Percentiles rank a stretch among this genome's conserved stretches.
phyloP scores from a whole-genome alignment of 2,888 invertebrate species.

The Gastrophysa polygoni region DNA sequence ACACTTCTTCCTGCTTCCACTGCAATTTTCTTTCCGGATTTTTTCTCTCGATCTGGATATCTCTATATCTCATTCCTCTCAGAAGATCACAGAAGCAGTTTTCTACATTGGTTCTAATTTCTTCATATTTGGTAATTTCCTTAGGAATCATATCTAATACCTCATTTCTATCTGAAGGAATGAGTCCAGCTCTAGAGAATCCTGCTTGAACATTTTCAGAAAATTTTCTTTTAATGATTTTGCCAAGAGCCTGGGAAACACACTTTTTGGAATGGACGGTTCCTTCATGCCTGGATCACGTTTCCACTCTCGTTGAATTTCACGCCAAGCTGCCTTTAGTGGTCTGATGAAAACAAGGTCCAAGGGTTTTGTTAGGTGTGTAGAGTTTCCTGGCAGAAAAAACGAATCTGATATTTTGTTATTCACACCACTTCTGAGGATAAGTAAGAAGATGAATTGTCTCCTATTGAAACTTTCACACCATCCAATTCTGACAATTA shows the following conservation, averaged over 20 bases:
- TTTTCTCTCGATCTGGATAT: neutral
- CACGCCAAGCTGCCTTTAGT: conserved; percentile 1
- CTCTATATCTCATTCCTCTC: neutral
- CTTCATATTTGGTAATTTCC: neutral
- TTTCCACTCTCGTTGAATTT: conserved; percentile 13
- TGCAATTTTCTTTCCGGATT: neutral
- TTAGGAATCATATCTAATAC: neutral
- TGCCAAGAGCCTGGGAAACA: conserved; percentile 1
- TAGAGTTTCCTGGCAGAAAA: conserved; percentile 1
- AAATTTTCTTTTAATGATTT: conserved; percentile 11
- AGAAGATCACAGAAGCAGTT: neutral
- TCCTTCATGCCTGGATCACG: conserved; percentile 14
- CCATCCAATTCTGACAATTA: conserved; percentile 1
- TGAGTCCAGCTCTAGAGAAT: conserved; percentile 10
- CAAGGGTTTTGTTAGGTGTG: neutral
- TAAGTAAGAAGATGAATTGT: conserved; percentile 6
- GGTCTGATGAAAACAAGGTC: conserved; percentile 1
- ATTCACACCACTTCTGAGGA: neutral
- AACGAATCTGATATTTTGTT: neutral
- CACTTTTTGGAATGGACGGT: conserved; percentile 13
- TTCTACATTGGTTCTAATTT: neutral
- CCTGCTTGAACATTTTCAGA: conserved; percentile 14
- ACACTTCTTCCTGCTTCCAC: neutral
- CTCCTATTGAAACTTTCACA: conserved; percentile 1
- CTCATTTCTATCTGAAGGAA: neutral